These are phyloP conservation scores for Coranthus polyacanthus DNA, from an alignment of 2,797 vertebrate genomes.

Conservation along the genomic window DNA sequence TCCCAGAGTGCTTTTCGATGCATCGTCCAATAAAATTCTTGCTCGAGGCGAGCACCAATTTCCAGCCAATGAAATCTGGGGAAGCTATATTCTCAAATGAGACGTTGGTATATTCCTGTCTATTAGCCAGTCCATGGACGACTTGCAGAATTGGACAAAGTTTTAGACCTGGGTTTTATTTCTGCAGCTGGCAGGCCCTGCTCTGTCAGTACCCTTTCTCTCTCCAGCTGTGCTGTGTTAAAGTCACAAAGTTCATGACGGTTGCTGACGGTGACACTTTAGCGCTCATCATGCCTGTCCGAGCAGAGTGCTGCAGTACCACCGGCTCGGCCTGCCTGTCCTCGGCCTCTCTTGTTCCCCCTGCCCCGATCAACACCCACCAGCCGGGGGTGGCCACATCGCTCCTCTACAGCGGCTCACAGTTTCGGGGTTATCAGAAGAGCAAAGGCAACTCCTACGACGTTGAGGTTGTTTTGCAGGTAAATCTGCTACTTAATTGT, in stretches of 20 bases:
- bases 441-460: constrained; percentile 98
- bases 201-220: constrained; percentile 6
- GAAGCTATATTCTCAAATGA: constrained; percentile 47
- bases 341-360: constrained; percentile 90
- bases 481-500: constrained; percentile 46
- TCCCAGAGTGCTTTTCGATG: constrained; percentile 49
- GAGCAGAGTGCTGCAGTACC: constrained; percentile 82
- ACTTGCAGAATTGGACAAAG: constrained; percentile 27
- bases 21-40: constrained; percentile 64
- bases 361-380: constrained; percentile 95
- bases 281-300: constrained; percentile 90
- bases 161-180: constrained; percentile 15
- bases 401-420: constrained; percentile 95
- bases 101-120: constrained; percentile 23
- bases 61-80: constrained; percentile 70
- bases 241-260: constrained; percentile 77
- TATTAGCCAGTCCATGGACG: constrained; percentile 18
- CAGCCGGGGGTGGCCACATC: constrained; percentile 95
- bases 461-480: constrained; percentile 97
- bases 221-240: constrained; percentile 39
- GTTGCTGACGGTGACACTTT: constrained; percentile 81
- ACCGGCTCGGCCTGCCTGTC: constrained; percentile 82
- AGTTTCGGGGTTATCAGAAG: constrained; percentile 96
- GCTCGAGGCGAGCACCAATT: neutral
- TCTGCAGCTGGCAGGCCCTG: neutral